Evolutionary conservation across 2,797 vertebrate genomes (phyloP).

Genomic region (Sebastes vulpes): DNA sequence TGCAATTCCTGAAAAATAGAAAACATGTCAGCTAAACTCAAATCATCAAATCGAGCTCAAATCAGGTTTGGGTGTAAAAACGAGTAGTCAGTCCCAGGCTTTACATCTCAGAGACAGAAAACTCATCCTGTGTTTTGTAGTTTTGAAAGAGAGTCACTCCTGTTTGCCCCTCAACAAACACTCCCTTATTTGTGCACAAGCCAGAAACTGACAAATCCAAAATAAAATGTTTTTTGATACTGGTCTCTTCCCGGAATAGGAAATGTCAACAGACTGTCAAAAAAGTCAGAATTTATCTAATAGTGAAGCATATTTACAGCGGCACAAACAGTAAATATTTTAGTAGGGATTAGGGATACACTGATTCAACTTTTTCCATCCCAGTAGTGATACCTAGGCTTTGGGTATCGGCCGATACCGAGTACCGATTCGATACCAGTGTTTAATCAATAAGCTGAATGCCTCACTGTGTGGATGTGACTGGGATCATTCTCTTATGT

Average conservation of each 20-base stretch:
- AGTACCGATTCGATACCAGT: too few species aligned
- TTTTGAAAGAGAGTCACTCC: neutral
- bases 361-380: too few species aligned
- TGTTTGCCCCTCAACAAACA: neutral
- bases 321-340: neutral
- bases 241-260: neutral
- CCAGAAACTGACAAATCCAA: neutral
- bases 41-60: neutral
- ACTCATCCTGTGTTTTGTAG: neutral
- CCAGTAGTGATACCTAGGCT: too few species aligned
- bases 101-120: neutral
- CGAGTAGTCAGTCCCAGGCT: neutral
- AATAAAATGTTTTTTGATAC: neutral
- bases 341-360: too few species aligned
- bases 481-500: too few species aligned
- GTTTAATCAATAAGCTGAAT: too few species aligned
- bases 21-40: neutral
- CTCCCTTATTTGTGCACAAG: neutral
- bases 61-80: neutral
- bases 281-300: neutral
- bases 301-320: neutral
- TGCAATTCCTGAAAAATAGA: neutral
- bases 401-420: too few species aligned
- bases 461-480: too few species aligned
- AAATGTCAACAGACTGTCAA: neutral